Conservation (phyloP, 2,113 vertebrate species). For the Columbina picui region DNA sequence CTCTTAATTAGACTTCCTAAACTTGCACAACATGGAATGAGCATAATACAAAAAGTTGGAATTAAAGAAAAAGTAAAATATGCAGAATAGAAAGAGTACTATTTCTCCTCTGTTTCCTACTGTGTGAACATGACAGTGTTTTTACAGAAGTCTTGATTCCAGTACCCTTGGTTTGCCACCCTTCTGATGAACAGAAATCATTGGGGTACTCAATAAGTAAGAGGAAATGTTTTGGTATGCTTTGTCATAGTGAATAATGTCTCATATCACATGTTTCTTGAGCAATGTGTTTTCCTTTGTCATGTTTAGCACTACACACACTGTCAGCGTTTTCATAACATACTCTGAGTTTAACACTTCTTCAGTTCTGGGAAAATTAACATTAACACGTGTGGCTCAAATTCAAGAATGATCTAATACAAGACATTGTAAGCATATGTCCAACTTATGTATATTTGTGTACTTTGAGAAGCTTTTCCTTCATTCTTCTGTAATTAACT, state of each 20-base stretch:
- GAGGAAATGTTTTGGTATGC: background rate
- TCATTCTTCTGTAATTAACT: background rate
- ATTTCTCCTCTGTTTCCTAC: background rate
- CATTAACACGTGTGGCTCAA: background rate
- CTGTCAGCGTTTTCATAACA: background rate
- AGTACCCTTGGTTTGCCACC: background rate
- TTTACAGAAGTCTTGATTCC: background rate
- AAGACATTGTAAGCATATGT: background rate
- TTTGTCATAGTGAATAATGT: background rate
- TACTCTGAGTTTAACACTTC: background rate
- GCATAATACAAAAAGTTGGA: background rate
- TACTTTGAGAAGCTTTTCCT: background rate
- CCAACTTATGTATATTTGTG: background rate
- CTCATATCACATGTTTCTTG: background rate
- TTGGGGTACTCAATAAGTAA: background rate
- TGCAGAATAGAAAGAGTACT: background rate
- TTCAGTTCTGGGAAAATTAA: background rate
- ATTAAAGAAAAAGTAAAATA: background rate
- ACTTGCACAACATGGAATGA: background rate
- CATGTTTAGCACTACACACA: background rate
- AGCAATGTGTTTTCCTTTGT: background rate
- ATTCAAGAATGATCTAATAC: background rate
- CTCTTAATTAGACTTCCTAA: background rate
- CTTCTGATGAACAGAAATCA: background rate
- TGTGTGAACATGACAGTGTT: background rate